Evolutionary conservation across 1,140 invertebrate species (phyloP).

Genomic region (Cotesia glomerata): DNA sequence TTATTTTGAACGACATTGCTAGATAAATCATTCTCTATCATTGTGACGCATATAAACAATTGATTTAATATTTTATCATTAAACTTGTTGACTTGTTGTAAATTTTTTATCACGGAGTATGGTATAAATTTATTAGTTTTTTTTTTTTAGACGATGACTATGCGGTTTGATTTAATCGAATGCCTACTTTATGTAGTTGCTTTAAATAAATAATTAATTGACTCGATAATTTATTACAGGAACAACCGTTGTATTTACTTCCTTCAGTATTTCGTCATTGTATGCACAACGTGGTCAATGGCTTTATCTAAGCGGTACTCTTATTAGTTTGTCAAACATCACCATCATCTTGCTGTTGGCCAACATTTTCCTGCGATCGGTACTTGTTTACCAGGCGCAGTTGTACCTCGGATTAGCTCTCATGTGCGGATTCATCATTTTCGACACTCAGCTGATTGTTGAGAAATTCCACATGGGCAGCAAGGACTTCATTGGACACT

Average conservation of each 20-base stretch:
- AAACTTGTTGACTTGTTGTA: background rate
- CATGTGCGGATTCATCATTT: conserved; percentile 94
- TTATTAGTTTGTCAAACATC: conserved; percentile 82
- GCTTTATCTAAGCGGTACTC: conserved; percentile 81
- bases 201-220: too few relatives aligned
- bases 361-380: conserved; percentile 87
- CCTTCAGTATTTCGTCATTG: conserved; percentile 87
- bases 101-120: background rate
- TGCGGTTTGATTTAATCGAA: too few relatives aligned
- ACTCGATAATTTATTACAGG: conserved; percentile 49
- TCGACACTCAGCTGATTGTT: conserved; percentile 95
- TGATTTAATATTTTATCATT: too few relatives aligned
- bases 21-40: too few relatives aligned
- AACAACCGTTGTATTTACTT: conserved; percentile 87
- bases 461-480: conserved; percentile 89
- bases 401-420: conserved; percentile 86
- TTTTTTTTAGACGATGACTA: background rate
- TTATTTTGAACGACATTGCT: too few relatives aligned
- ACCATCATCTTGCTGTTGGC: conserved; percentile 79
- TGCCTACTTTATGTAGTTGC: too few relatives aligned
- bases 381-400: conserved; percentile 81
- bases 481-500: conserved; percentile 91
- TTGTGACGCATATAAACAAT: background rate
- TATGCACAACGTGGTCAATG: conserved; percentile 84
- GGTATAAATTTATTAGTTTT: too few relatives aligned